Conservation (phyloP, 2,113 vertebrate species). For the Coptodon rendalli region DNA sequence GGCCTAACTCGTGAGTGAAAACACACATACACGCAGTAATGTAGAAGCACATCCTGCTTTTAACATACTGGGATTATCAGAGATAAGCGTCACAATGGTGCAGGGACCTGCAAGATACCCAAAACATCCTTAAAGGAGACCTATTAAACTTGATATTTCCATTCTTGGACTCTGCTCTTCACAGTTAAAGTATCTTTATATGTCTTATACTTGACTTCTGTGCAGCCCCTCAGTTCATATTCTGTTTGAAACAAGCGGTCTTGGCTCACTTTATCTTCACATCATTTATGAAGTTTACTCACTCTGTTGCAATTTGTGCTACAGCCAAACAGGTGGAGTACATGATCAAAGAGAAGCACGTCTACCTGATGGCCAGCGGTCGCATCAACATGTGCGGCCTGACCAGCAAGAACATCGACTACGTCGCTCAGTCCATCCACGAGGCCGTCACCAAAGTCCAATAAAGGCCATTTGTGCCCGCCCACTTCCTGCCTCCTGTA, state of each 20-base stretch:
- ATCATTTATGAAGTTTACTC: not conserved
- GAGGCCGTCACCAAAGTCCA: slow-evolving; percentile 88
- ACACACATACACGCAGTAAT: not conserved
- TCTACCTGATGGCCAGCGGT: slow-evolving; percentile 94
- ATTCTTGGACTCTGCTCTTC: not conserved
- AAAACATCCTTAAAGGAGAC: not conserved
- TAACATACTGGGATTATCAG: not conserved
- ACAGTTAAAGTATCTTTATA: not conserved
- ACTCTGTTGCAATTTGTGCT: not conserved
- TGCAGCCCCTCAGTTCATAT: not conserved
- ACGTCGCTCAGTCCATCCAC: slow-evolving; percentile 92
- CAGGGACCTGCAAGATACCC: not conserved
- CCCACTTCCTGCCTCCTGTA: not conserved
- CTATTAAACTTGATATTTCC: not conserved
- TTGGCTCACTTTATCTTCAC: not conserved
- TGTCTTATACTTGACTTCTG: not conserved
- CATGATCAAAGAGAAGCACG: slow-evolving; percentile 89
- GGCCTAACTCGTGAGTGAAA: slow-evolving; percentile 84
- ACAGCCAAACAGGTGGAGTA: slow-evolving; percentile 92
- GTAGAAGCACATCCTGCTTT: not conserved
- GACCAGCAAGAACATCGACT: slow-evolving; percentile 92
- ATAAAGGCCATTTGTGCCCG: slow-evolving; percentile 49
- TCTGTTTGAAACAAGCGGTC: not conserved
- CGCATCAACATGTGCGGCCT: slow-evolving; percentile 99
- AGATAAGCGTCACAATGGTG: not conserved